phyloP scores from a whole-genome alignment of 2,113 vertebrate species.

The Halcyon malimbica region DNA sequence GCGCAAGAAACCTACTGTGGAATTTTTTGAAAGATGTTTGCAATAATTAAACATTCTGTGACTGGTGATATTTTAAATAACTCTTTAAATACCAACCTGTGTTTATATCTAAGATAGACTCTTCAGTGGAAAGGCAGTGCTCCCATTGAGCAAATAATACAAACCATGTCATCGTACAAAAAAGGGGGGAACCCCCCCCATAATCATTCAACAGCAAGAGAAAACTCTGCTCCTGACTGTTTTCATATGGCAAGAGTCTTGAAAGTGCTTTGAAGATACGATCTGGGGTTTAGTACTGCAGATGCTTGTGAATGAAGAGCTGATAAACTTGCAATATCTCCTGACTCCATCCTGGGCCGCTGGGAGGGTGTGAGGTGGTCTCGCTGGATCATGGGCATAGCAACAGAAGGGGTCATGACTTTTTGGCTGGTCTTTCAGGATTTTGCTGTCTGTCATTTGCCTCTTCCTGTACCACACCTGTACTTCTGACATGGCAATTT shows the following conservation, averaged over 20 bases:
- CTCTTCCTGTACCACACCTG: neutral
- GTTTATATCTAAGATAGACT: conserved; percentile 68
- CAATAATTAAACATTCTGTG: conserved; percentile 80
- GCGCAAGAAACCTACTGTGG: conserved; percentile 71
- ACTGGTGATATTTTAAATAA: conserved; percentile 79
- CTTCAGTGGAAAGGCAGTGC: conserved; percentile 37
- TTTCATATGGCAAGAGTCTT: neutral
- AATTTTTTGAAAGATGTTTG: conserved; percentile 77
- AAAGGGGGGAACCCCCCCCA: neutral
- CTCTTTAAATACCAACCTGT: conserved; percentile 73
- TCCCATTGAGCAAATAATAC: conserved; percentile 42
- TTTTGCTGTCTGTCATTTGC: neutral
- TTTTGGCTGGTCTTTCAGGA: neutral
- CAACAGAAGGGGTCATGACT: neutral
- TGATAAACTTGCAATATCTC: neutral
- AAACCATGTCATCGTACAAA: neutral
- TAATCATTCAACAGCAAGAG: neutral
- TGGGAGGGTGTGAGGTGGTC: fast-evolving
- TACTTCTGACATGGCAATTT: neutral
- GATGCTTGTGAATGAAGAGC: neutral
- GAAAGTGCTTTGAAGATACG: neutral
- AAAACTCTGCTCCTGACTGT: neutral
- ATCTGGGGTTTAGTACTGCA: neutral
- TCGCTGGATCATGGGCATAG: fast-evolving
- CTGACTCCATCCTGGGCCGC: neutral